phyloP scores from a whole-genome alignment of 2,888 invertebrate genomes.

The Platycheirus rosarum region DNA sequence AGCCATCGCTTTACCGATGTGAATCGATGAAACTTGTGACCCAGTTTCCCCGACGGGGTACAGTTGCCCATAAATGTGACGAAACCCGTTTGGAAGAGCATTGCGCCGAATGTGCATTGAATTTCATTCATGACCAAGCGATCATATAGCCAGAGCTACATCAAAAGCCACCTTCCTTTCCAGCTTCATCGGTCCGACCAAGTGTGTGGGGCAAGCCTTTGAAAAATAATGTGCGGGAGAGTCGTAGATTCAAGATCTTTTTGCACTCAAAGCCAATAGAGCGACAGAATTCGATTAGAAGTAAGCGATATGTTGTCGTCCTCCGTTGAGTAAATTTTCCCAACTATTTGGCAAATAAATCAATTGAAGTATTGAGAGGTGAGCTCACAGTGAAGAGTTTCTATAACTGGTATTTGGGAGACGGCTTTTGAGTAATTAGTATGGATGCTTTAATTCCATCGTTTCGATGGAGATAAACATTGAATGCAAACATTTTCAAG shows the following conservation, averaged over 20 bases:
- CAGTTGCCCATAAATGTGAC: constrained; percentile 40
- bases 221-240: constrained; percentile 20
- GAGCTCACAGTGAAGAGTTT: constrained; percentile 5
- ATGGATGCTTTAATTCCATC: constrained; percentile 51
- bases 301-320: constrained; percentile 1
- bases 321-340: not conserved
- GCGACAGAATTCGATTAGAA: constrained; percentile 2
- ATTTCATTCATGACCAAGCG: constrained; percentile 40
- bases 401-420: constrained; percentile 50
- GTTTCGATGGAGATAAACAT: not conserved
- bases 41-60: constrained; percentile 9
- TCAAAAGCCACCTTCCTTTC: not conserved
- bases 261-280: constrained; percentile 15
- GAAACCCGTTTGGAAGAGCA: constrained; percentile 54
- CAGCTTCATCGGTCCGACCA: not conserved
- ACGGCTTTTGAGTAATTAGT: constrained; percentile 70
- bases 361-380: constrained; percentile 1
- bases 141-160: constrained; percentile 19
- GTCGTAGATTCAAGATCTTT: constrained; percentile 18
- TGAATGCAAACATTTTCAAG: too few relatives aligned
- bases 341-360: constrained; percentile 36
- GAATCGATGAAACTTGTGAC: constrained; percentile 34
- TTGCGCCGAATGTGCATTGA: constrained; percentile 16
- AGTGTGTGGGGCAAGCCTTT: not conserved
- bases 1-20: constrained; percentile 15